Conservation (phyloP, 1,140 invertebrate genomes). For the Caerostris extrusa region DNA sequence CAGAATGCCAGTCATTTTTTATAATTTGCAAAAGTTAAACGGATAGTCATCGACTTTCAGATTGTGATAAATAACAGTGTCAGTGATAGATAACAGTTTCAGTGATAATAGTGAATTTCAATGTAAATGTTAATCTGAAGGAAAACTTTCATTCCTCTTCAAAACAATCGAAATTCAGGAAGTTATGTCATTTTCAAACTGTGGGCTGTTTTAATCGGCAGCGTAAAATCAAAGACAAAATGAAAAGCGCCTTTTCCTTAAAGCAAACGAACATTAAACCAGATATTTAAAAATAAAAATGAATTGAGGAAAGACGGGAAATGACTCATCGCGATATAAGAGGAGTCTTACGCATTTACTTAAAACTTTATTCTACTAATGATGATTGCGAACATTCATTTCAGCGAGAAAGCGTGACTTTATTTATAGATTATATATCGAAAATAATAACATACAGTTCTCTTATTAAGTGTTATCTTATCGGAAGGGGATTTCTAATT, state of each 20-base stretch:
- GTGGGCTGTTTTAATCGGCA: too few species aligned
- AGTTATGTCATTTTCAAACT: too few species aligned
- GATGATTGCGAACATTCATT: background rate
- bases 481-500: constrained; percentile 20
- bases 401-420: constrained; percentile 21
- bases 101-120: too few species aligned
- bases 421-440: constrained; percentile 26
- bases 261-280: background rate
- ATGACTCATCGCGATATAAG: background rate
- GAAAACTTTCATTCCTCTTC: too few species aligned
- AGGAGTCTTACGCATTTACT: background rate
- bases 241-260: background rate
- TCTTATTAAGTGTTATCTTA: constrained; percentile 11
- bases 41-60: too few species aligned
- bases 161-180: too few species aligned
- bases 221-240: background rate
- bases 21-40: too few species aligned
- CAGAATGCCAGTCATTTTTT: too few species aligned
- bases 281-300: background rate
- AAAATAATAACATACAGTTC: background rate
- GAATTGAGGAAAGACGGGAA: background rate
- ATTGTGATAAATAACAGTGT: too few species aligned
- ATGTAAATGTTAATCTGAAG: too few species aligned
- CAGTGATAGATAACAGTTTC: too few species aligned
- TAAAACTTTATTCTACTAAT: background rate